phyloP scores from a whole-genome alignment of 2,797 vertebrate genomes.

The Rhinophrynus dorsalis region DNA sequence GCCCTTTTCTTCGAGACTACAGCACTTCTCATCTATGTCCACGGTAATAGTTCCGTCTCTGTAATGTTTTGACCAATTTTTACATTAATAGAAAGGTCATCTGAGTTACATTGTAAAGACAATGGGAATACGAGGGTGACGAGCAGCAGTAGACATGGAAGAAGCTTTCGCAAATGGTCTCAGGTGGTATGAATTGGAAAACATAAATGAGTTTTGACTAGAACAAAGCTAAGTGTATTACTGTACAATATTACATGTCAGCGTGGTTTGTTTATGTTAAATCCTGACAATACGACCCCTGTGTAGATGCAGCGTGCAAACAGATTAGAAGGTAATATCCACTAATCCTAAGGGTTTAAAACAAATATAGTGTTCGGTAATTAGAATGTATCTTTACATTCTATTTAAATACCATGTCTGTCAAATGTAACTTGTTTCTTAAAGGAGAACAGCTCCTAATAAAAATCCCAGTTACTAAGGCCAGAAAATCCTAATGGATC shows the following conservation, averaged over 20 bases:
- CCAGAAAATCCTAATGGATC: too few species aligned
- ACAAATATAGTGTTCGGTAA: background rate
- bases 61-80: background rate
- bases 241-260: background rate
- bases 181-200: background rate
- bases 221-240: background rate
- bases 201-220: background rate
- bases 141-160: background rate
- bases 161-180: background rate
- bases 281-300: background rate
- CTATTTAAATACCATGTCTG: background rate
- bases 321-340: background rate
- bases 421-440: too few species aligned
- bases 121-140: background rate
- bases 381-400: background rate
- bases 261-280: background rate
- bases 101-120: background rate
- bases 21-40: too few species aligned
- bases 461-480: too few species aligned
- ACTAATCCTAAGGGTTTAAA: background rate
- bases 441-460: too few species aligned
- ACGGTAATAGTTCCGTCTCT: background rate
- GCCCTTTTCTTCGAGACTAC: too few species aligned
- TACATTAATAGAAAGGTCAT: background rate
- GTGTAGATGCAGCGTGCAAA: background rate